Evolutionary conservation across 2,888 invertebrate genomes (phyloP), one percentile per base, ranked within the genome.

Genomic region (Diarsia dahlii): DNA sequence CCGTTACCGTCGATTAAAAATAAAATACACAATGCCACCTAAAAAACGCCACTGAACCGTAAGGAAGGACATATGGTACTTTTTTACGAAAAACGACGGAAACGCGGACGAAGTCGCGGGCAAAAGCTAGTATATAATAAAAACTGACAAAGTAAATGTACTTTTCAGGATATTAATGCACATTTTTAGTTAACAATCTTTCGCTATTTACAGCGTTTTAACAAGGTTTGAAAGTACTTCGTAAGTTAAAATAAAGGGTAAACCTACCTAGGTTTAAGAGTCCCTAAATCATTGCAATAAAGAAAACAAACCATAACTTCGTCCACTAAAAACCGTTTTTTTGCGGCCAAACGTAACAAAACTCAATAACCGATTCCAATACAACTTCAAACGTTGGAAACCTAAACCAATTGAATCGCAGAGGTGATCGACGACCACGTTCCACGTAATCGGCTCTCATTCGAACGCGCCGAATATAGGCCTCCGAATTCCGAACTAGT

Each of bases 401-500:
- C 80, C 76, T 79, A 76, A 84, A 84, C 78, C 82, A 86, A 86
- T 86, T 81, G 85, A 79, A 82, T 74, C 67, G 68, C 77, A 67
- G 73, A 80, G 78, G 81, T 84, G 74, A 86, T 84, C 84, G 81
- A 84, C 81, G 74, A 81, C 83, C 81, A 84, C 81, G 77, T 74
- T 78, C 71, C 78, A 81, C 82, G 82, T 80, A 82, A 79, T 77
- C 80, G 73, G 67, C 68, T 74, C 73, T 75, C 76, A 85, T 87
- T 87, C 87, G 85, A 81, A 70, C 83, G 85, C 86, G 50, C 50
- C 74, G 78, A 82, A 74, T 80, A 83, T 86, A 88, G 86, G 84
- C 85, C 87, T 85, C 75, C 80, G 78, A 84, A 88, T 88, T 88
- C 87, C 88, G 70, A 82, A 84, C 87, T 87, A 85, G 84, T 88